phyloP scores from a whole-genome alignment of 2,888 invertebrate species.

The Sturmia bella region DNA sequence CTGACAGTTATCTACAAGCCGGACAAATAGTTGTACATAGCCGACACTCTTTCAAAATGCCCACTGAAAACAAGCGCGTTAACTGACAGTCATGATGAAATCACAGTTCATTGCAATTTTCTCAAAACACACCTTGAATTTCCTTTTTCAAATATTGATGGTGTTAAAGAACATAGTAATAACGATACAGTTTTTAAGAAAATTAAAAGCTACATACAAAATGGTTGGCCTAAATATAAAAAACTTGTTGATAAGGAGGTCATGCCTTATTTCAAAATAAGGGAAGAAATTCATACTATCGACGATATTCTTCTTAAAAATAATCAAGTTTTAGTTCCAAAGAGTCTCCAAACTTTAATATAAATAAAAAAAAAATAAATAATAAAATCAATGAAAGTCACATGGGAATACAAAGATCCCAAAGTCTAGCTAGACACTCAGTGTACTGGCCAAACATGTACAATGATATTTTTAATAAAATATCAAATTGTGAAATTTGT shows the following conservation, averaged over 20 bases:
- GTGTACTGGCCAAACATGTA: not conserved
- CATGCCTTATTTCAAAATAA: constrained; percentile 29
- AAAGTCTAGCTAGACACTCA: constrained; percentile 15
- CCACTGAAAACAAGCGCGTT: constrained; percentile 6
- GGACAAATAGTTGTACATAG: constrained; percentile 30
- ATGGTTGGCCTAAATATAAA: constrained; percentile 22
- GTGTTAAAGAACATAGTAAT: constrained; percentile 15
- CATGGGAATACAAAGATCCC: constrained; percentile 11
- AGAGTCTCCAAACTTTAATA: constrained; percentile 13
- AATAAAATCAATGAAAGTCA: constrained; percentile 7
- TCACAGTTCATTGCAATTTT: constrained; percentile 29
- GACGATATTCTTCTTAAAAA: constrained; percentile 29
- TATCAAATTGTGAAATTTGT: constrained; percentile 32
- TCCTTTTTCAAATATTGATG: constrained; percentile 25
- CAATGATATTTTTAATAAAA: constrained; percentile 13
- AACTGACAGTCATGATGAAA: not conserved
- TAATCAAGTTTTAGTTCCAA: constrained; percentile 23
- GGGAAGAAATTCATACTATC: constrained; percentile 5
- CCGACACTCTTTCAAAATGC: constrained; percentile 27
- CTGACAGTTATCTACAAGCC: constrained; percentile 6
- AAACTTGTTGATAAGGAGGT: constrained; percentile 21
- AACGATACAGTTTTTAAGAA: constrained; percentile 1
- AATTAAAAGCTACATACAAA: constrained; percentile 1
- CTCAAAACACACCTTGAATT: constrained; percentile 23
- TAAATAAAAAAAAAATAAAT: too few species aligned